phyloP scores from a whole-genome alignment of 2,888 invertebrate species.

The Cantharis nigra region DNA sequence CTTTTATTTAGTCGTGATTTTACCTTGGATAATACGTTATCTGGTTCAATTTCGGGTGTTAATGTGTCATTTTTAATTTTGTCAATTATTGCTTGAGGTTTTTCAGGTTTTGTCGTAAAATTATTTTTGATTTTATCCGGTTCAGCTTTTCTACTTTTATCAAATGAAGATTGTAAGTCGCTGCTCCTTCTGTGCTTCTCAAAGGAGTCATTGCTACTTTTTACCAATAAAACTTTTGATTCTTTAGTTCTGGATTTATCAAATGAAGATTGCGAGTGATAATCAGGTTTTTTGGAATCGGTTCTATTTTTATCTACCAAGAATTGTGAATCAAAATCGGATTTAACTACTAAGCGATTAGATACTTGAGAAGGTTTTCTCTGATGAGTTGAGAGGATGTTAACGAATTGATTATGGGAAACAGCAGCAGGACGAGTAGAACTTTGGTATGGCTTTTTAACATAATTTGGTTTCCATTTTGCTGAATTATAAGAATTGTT shows the following conservation, averaged over 20 bases:
- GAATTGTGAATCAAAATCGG: not conserved
- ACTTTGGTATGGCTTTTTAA: constrained; percentile 33
- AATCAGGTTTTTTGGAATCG: not conserved
- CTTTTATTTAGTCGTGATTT: not conserved
- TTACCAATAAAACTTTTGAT: not conserved
- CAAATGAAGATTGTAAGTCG: not conserved
- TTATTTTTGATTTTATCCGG: not conserved
- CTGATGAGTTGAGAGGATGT: not conserved
- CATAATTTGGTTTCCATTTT: constrained; percentile 43
- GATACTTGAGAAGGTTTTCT: not conserved
- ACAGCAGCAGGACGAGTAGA: constrained; percentile 42
- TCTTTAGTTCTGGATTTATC: not conserved
- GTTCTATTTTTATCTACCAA: not conserved
- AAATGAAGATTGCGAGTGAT: not conserved
- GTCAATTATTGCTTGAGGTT: not conserved
- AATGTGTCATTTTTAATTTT: not conserved
- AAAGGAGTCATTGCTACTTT: not conserved
- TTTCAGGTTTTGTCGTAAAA: not conserved
- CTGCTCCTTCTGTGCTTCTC: not conserved
- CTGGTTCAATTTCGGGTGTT: not conserved
- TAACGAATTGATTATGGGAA: constrained; percentile 48
- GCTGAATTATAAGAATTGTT: not conserved
- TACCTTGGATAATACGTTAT: not conserved
- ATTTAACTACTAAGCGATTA: not conserved
- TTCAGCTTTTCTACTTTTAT: not conserved